Evolutionary conservation across 2,888 invertebrate species (phyloP).

Genomic region (Patella pellucida): DNA sequence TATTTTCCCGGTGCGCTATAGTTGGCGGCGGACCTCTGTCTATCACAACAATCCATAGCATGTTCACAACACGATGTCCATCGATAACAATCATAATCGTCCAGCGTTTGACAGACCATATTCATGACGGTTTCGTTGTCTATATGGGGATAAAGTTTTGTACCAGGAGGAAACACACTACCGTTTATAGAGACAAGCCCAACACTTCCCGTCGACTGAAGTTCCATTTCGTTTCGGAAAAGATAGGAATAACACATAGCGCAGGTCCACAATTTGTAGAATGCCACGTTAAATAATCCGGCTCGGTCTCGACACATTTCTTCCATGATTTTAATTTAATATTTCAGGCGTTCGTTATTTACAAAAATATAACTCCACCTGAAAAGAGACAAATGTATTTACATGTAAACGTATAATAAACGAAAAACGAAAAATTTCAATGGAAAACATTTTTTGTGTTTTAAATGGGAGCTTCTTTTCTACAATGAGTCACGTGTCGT

Average conservation of each 20-base stretch:
- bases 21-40: slow-evolving; percentile 33
- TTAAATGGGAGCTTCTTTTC: too few species aligned
- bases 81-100: slow-evolving; percentile 37
- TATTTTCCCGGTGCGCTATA: neutral
- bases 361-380: too few species aligned
- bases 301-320: slow-evolving; percentile 34
- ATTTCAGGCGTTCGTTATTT: too few species aligned
- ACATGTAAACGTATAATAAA: too few species aligned
- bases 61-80: slow-evolving; percentile 49
- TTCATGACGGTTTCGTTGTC: slow-evolving; percentile 34
- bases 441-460: too few species aligned
- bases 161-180: slow-evolving; percentile 6
- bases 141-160: slow-evolving; percentile 35
- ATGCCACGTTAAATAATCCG: slow-evolving; percentile 26
- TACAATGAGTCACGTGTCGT: too few species aligned
- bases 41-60: slow-evolving; percentile 44
- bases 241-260: slow-evolving; percentile 51
- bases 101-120: slow-evolving; percentile 39
- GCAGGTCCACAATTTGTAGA: slow-evolving; percentile 44
- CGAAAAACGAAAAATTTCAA: too few species aligned
- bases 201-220: slow-evolving; percentile 11
- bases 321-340: neutral
- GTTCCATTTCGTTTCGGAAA: slow-evolving; percentile 33
- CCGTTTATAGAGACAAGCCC: slow-evolving; percentile 17
- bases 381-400: too few species aligned